Percentiles rank a stretch among this genome's conserved stretches.
Evolutionary conservation across 2,888 invertebrate species (phyloP).

Genomic region (Melieria picta): DNA sequence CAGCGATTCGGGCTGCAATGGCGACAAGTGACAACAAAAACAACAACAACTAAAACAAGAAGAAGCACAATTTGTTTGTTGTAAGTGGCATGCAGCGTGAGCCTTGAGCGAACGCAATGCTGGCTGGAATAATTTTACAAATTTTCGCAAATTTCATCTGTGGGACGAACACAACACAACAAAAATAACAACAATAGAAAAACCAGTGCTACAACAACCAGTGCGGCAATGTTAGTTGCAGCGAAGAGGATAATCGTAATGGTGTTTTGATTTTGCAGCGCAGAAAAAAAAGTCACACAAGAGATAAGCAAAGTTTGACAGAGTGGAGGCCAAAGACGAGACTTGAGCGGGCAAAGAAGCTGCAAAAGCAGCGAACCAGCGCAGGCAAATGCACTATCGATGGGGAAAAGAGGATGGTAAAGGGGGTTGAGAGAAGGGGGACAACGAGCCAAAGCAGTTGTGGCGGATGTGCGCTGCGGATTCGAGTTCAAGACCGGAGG

Average conservation of each 20-base stretch:
- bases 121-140: conserved; percentile 21
- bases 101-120: background rate
- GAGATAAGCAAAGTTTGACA: background rate
- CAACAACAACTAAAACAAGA: background rate
- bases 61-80: background rate
- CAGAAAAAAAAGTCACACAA: background rate
- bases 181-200: background rate
- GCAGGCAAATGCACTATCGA: background rate
- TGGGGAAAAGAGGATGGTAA: too few relatives aligned
- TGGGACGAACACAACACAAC: background rate
- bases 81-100: background rate
- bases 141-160: conserved; percentile 27
- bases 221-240: background rate
- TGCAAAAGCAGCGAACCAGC: background rate
- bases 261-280: conserved; percentile 26
- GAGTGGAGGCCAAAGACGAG: conserved; percentile 3
- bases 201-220: background rate
- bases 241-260: conserved; percentile 30
- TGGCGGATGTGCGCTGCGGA: conserved; percentile 5
- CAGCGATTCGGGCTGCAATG: background rate
- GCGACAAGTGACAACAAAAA: conserved; percentile 11
- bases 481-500: conserved; percentile 33
- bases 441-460: conserved; percentile 16
- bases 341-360: conserved; percentile 7
- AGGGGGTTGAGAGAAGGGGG: background rate